Percentiles rank a stretch among this genome's conserved stretches.
These are phyloP conservation scores for Gobius niger DNA, from an alignment of 2,113 vertebrate species.

Conservation along the genomic window DNA sequence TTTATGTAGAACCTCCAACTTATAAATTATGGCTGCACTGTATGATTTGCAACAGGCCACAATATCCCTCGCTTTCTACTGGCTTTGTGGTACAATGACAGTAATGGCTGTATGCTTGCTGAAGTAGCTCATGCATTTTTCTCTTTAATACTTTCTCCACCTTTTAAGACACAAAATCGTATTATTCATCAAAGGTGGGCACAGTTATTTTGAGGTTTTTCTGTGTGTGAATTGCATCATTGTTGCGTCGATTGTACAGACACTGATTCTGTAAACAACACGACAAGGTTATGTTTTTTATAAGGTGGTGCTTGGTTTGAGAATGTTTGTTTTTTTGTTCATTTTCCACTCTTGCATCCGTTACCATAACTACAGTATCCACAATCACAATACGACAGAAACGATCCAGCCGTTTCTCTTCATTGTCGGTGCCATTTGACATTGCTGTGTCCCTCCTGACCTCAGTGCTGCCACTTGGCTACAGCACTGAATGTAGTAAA, in stretches of 20 bases:
- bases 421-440: not conserved
- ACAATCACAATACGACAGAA: no score
- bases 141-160: not conserved
- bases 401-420: no score
- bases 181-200: not conserved
- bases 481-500: not conserved
- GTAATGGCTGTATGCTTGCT: not conserved
- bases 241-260: not conserved
- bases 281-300: no score
- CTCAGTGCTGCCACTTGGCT: constrained; percentile 6
- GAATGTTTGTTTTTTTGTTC: no score
- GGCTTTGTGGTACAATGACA: not conserved
- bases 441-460: not conserved
- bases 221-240: not conserved
- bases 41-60: not conserved
- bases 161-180: not conserved
- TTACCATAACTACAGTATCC: no score
- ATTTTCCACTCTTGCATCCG: no score
- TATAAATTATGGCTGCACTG: not conserved
- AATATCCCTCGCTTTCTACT: not conserved
- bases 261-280: no score
- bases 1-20: constrained; percentile 4
- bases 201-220: not conserved
- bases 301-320: no score
- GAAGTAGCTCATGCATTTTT: not conserved